phyloP scores from a whole-genome alignment of 1,140 invertebrate species.

The Proctacanthus coquilletti region DNA sequence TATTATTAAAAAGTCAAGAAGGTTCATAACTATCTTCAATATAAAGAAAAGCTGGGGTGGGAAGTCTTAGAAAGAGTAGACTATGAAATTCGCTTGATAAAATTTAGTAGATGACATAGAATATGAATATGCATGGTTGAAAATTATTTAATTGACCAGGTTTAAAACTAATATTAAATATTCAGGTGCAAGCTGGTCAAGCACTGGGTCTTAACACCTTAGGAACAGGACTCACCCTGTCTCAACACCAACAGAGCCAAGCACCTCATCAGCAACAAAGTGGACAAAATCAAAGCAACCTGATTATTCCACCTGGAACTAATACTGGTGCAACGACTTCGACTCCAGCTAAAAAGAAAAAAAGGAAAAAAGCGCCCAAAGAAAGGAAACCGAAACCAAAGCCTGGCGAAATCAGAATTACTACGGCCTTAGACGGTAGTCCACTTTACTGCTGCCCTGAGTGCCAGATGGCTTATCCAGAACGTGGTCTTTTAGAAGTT shows the following conservation, averaged over 20 bases:
- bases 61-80: too few relatives aligned
- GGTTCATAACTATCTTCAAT: too few relatives aligned
- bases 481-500: conserved; percentile 62
- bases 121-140: too few relatives aligned
- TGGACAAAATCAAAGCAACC: conserved; percentile 9
- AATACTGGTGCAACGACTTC: conserved; percentile 11
- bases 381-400: conserved; percentile 66
- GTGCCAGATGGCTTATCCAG: conserved; percentile 73
- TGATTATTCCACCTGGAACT: conserved; percentile 3
- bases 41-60: too few relatives aligned
- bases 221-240: conserved; percentile 25
- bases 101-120: too few relatives aligned
- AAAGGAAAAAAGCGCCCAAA: conserved; percentile 64
- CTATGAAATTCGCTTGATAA: too few relatives aligned
- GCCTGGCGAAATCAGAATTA: conserved; percentile 64
- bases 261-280: conserved; percentile 3
- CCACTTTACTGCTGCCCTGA: conserved; percentile 72
- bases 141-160: too few relatives aligned
- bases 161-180: too few relatives aligned
- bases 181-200: conserved; percentile 28
- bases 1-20: conserved; percentile 3
- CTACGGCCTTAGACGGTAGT: conserved; percentile 65
- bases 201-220: conserved; percentile 26
- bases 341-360: conserved; percentile 51
- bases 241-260: conserved; percentile 12